Base-by-base conservation (phyloP, 2,888 invertebrate species). In the Lepidochrysops patricia region DNA sequence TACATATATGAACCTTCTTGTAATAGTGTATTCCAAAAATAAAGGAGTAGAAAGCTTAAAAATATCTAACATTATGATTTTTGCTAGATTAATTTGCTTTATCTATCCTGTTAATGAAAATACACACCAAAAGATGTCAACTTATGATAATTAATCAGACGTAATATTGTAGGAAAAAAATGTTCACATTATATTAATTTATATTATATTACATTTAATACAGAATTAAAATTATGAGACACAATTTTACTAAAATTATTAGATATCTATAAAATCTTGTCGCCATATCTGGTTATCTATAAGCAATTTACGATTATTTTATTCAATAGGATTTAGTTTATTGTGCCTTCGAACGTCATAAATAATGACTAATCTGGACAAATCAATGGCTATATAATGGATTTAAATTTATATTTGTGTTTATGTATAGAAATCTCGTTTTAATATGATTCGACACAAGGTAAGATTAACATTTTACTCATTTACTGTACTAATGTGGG, bases 311-410 rank as follows among this genome's bases (percentile, higher is more conserved):
- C 29, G 54, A 54, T 54, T 54, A 54, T 54, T 52, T 34, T 34
- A 34, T 52, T 34, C 35, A 58, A 58, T 52, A 58, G 58, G 58
- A 58, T 58, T 58, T 52, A 13, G 50, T 50, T 58, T 34, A 58
- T 52, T 35, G 50, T 19, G 52, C 52, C 52, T 58, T 35, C 52
- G 15, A 35, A 25, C 49, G 58, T 58, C 58, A 26, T 58, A 58
- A 58, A 50, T 58, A 58, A 34, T 58, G 23, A 35, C 58, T 50
- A 58, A 58, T 50, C 50, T 58, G 25, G 5, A 13, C 27, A 58
- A 58, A 29, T 58, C 58, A 58, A 48, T 50, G 32, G 32, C 32
- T 49, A 58, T 32, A 58, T 34, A 49, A 32, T 34, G 15, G 49
- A 58, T 34, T 49, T 26, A 15, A 43, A 43, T 19, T 25, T 35